phyloP scores from a whole-genome alignment of 1,140 invertebrate species.

The Phenacoccus solenopsis region DNA sequence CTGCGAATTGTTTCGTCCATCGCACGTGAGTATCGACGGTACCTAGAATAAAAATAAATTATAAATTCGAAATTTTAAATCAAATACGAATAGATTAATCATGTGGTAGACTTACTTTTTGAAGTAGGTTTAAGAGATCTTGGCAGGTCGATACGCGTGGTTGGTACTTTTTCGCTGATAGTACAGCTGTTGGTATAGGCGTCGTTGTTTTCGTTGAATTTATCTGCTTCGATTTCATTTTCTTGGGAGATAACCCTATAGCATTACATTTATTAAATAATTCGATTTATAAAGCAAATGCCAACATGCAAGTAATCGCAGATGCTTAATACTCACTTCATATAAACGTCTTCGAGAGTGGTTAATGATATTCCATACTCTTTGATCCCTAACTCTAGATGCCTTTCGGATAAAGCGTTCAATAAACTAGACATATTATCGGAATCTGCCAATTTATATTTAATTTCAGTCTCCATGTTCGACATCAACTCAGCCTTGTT shows the following conservation, averaged over 20 bases:
- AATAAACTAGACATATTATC: constrained; percentile 20
- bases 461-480: constrained; percentile 21
- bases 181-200: not conserved
- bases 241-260: not conserved
- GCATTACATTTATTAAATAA: not conserved
- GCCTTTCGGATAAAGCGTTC: constrained; percentile 19
- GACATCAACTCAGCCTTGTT: constrained; percentile 19
- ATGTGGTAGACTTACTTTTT: not conserved
- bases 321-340: constrained; percentile 19
- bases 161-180: not conserved
- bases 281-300: not conserved
- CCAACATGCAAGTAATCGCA: too few species aligned
- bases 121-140: not conserved
- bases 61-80: not conserved
- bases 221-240: not conserved
- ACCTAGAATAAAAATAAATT: constrained; percentile 11
- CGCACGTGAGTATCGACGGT: constrained; percentile 33
- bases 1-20: constrained; percentile 43
- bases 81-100: too few species aligned
- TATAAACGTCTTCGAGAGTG: constrained; percentile 25
- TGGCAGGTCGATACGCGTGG: not conserved
- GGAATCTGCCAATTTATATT: constrained; percentile 22
- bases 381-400: constrained; percentile 20
- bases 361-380: constrained; percentile 24
- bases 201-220: not conserved